Evolutionary conservation across 2,888 invertebrate species (phyloP).

Genomic region (Drosophila hamatofila): DNA sequence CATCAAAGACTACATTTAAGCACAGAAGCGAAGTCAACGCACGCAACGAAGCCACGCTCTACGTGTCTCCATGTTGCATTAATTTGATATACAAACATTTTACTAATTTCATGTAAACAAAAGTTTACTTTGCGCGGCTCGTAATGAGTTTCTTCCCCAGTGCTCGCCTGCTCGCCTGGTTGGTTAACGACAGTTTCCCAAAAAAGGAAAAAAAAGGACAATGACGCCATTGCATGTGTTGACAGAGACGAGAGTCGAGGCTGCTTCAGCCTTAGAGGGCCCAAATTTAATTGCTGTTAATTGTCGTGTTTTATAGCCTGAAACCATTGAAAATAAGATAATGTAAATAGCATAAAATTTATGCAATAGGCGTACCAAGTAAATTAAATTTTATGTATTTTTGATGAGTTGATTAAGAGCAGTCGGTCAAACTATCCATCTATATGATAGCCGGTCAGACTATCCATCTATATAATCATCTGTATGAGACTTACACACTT

Average conservation of each 20-base stretch:
- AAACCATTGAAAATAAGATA: not conserved
- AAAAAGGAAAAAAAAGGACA: constrained; percentile 9
- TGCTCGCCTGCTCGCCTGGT: not conserved
- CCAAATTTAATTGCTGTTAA: constrained; percentile 5
- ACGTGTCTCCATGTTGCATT: constrained; percentile 5
- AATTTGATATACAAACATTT: constrained; percentile 13
- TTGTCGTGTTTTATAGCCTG: constrained; percentile 3
- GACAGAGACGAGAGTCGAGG: constrained; percentile 5
- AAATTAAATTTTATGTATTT: not conserved
- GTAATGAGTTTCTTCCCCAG: constrained; percentile 1
- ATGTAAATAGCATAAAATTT: not conserved
- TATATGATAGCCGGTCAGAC: not conserved
- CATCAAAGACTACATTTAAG: not conserved
- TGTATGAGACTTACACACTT: not conserved
- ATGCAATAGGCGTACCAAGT: not conserved
- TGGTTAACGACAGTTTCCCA: constrained; percentile 11
- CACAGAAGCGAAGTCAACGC: not conserved
- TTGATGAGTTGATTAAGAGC: not conserved
- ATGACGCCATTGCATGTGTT: constrained; percentile 10
- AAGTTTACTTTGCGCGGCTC: constrained; percentile 1
- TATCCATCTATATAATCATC: not conserved
- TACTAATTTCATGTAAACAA: constrained; percentile 10
- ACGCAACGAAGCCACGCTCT: not conserved
- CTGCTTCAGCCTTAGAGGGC: not conserved
- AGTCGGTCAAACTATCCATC: not conserved